Evolutionary conservation across 2,888 invertebrate species (phyloP), one percentile per base, ranked within the genome.

Genomic region (Drosophila nr. perissopoda): DNA sequence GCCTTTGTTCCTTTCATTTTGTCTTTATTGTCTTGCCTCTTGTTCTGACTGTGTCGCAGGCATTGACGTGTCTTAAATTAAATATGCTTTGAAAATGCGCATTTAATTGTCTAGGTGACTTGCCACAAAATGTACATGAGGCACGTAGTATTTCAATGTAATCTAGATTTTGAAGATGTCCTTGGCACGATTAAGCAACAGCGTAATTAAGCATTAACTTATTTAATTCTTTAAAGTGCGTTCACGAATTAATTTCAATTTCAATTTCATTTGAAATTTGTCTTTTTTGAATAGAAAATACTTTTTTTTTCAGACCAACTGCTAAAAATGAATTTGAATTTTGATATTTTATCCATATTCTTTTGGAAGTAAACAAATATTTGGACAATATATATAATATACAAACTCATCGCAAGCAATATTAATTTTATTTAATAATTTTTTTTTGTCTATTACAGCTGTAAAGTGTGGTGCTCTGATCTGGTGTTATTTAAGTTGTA

Each of bases 31-130:
- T 10, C 4, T 48, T 25, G 25, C 25, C 18, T 18, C 27, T 46
- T 56, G 36, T 40, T 54, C 11, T 33, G 27, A 27, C 21, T 61
- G 34, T 13, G 25, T 2, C 49, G 11, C 21, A 57, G 33, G 21
- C 31, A 54, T 76, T 80, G 79, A 79, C 79, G 79, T 79, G 76
- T 73, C 69, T 52, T 49, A 62, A 52, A 72, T 80, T 64, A 54
- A 38, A 54, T 66, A 72, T 76, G 65, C 40, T 33, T 48, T 54
- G 63, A 61, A 62, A 64, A 42, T 66, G 53, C 48, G 42, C 48
- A 60, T 67, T 69, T 71, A 71, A 62, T 66, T 71, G 66, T 33
- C 31, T 53, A 42, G 13, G 29, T 33, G 40, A 40, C 49, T 60
- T 38, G 59, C 49, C 46, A 38, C 49, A 25, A 25, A 21, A 11